phyloP scores from a whole-genome alignment of 1,140 invertebrate species.

The Penaeus indicus region DNA sequence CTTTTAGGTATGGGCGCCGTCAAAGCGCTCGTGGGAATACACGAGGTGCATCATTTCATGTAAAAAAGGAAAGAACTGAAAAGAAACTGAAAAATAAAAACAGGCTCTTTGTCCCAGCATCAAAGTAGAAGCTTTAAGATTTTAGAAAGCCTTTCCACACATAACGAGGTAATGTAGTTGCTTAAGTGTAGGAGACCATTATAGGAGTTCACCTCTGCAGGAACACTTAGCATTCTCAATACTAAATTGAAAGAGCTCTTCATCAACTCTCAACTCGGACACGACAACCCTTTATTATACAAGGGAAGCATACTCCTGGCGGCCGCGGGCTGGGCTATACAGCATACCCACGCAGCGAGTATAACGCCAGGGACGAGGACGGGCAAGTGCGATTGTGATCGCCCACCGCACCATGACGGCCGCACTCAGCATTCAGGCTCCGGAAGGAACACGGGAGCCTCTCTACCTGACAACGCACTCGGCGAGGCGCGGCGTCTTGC shows the following conservation, averaged over 20 bases:
- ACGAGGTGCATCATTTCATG: no score
- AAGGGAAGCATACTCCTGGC: neutral
- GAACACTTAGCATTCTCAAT: constrained; percentile 29
- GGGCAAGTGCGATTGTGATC: constrained; percentile 28
- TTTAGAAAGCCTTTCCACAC: constrained; percentile 41
- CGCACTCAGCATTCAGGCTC: no score
- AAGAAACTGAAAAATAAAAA: neutral
- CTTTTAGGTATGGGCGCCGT: no score
- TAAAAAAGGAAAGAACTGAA: neutral
- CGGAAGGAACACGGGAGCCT: no score
- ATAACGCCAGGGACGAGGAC: neutral
- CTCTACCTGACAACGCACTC: no score
- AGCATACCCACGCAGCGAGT: constrained; percentile 28
- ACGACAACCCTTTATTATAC: constrained; percentile 48
- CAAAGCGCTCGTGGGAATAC: no score
- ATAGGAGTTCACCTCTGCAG: constrained; percentile 47
- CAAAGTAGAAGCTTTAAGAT: constrained; percentile 59
- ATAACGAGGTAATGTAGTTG: constrained; percentile 55
- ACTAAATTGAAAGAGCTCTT: constrained; percentile 11
- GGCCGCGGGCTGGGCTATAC: constrained; percentile 5
- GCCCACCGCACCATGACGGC: constrained; percentile 24
- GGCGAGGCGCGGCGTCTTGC: no score
- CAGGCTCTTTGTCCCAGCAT: constrained; percentile 32
- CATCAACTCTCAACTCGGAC: constrained; percentile 20
- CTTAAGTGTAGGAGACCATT: constrained; percentile 57